These are phyloP conservation scores for Campoplex nolae DNA, from an alignment of 2,888 invertebrate genomes.

Conservation along the genomic window DNA sequence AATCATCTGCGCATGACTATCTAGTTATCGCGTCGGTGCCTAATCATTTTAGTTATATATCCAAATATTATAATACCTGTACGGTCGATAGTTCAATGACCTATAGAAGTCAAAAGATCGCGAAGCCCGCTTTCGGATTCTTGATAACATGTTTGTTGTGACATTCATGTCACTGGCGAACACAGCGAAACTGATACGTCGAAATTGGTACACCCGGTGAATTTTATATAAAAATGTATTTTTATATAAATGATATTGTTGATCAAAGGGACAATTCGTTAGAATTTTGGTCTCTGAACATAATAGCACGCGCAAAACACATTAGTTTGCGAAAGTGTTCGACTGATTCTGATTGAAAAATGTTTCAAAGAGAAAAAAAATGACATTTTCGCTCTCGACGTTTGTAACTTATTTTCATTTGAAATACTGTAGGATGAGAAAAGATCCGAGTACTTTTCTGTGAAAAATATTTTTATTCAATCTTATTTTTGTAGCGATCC, in stretches of 20 bases:
- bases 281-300: no score
- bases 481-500: background rate
- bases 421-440: no score
- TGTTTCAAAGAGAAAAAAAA: no score
- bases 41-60: background rate
- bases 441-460: background rate
- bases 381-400: no score
- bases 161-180: background rate
- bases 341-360: no score
- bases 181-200: background rate
- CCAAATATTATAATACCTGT: background rate
- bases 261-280: background rate
- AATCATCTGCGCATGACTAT: background rate
- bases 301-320: no score
- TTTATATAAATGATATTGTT: background rate
- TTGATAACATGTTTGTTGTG: background rate
- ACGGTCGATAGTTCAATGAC: background rate
- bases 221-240: background rate
- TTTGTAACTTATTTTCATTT: no score
- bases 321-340: no score
- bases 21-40: background rate
- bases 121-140: background rate
- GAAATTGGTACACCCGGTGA: background rate
- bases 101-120: background rate
- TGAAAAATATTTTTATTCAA: background rate